phyloP scores from a whole-genome alignment of 2,888 invertebrate genomes.

The Apoda limacodes region DNA sequence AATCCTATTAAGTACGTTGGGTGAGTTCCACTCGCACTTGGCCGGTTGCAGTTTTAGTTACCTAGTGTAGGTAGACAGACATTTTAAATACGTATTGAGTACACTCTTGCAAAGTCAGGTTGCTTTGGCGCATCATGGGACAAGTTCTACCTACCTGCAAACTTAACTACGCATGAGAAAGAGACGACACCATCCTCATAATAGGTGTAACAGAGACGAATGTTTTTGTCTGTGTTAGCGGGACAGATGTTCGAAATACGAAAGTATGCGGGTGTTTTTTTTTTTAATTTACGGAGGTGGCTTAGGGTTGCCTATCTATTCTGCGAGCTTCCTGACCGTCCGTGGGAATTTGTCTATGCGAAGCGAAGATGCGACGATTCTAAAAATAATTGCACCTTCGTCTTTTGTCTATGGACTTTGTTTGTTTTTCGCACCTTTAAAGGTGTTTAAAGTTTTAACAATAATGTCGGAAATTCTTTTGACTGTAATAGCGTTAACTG shows the following conservation, averaged over 20 bases:
- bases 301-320: slow-evolving; percentile 24
- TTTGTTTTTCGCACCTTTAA: background rate
- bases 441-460: no score
- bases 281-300: slow-evolving; percentile 26
- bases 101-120: no score
- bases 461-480: no score
- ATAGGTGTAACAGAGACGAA: slow-evolving; percentile 21
- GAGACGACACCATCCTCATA: slow-evolving; percentile 19
- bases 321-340: slow-evolving; percentile 31
- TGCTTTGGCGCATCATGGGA: no score
- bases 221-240: slow-evolving; percentile 18
- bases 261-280: slow-evolving; percentile 53
- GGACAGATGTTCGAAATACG: slow-evolving; percentile 56
- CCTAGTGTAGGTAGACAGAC: no score
- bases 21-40: no score
- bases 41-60: no score
- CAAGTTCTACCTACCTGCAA: slow-evolving; percentile 28
- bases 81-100: no score
- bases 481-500: no score
- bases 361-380: slow-evolving; percentile 14
- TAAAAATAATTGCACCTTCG: slow-evolving; percentile 13
- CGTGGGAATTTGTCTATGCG: slow-evolving; percentile 32
- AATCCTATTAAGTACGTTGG: no score
- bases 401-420: slow-evolving; percentile 4
- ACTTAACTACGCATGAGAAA: slow-evolving; percentile 20